A percentile compares a stretch with the other conserved stretches of the same genome.
phyloP scores from a whole-genome alignment of 2,888 invertebrate genomes.

The Leptopilina syphax region DNA sequence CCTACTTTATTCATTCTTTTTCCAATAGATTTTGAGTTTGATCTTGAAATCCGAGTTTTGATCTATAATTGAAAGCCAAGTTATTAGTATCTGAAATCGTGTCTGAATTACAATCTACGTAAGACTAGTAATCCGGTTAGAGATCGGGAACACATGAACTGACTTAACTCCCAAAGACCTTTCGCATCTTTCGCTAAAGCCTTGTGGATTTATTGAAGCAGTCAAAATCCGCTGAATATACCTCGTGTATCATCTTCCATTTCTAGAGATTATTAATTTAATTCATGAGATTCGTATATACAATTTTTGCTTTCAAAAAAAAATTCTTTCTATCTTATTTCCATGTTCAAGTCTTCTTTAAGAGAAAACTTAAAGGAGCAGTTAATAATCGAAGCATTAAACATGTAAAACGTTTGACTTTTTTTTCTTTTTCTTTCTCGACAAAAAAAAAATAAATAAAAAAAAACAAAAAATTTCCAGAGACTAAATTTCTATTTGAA shows the following conservation, averaged over 20 bases:
- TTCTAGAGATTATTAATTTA: neutral
- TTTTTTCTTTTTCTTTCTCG: no score
- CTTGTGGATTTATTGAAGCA: constrained; percentile 6
- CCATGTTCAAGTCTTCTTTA: no score
- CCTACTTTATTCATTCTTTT: neutral
- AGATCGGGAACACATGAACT: constrained; percentile 31
- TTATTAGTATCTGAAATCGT: constrained; percentile 7
- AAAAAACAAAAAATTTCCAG: neutral
- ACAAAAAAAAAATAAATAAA: neutral
- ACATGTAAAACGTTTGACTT: no score
- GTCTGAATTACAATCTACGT: constrained; percentile 18
- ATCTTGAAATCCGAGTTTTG: no score
- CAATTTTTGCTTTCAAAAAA: neutral
- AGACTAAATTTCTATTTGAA: neutral
- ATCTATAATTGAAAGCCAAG: no score
- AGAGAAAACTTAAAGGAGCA: no score
- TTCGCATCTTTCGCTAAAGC: neutral
- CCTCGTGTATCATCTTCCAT: neutral
- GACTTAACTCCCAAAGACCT: constrained; percentile 24
- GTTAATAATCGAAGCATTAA: no score
- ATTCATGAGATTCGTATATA: neutral
- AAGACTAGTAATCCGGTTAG: constrained; percentile 38
- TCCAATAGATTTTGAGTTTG: no score
- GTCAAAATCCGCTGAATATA: constrained; percentile 8
- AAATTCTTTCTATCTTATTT: neutral